These are phyloP conservation scores for Drosophila varians DNA, from an alignment of 1,140 invertebrate species.

Conservation along the genomic window DNA sequence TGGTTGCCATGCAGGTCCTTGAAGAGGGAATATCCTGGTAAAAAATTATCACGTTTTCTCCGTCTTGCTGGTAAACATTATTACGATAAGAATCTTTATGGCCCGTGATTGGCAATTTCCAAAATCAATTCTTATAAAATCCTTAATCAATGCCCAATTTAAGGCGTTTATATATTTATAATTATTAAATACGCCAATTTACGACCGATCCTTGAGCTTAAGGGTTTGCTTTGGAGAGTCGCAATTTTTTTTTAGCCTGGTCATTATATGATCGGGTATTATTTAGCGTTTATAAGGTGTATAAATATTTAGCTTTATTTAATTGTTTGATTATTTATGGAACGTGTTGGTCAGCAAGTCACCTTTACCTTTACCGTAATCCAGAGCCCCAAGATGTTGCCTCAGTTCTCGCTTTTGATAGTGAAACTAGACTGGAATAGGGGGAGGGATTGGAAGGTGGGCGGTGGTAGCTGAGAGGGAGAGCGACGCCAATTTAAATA, in stretches of 20 bases:
- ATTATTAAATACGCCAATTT: slow-evolving; percentile 50
- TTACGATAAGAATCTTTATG: slow-evolving; percentile 20
- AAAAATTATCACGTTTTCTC: slow-evolving; percentile 13
- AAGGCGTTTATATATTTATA: slow-evolving; percentile 51
- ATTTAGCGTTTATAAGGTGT: slow-evolving; percentile 47
- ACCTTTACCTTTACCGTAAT: slow-evolving; percentile 35
- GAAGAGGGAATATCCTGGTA: slow-evolving; percentile 5
- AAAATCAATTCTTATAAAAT: slow-evolving; percentile 46
- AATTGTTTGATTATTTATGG: slow-evolving; percentile 50
- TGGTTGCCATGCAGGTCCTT: slow-evolving; percentile 16
- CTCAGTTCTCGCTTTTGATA: slow-evolving; percentile 49
- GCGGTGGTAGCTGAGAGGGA: slow-evolving; percentile 3
- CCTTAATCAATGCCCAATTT: slow-evolving; percentile 55
- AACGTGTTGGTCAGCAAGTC: slow-evolving; percentile 47
- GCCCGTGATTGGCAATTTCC: slow-evolving; percentile 35
- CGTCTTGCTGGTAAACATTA: slow-evolving; percentile 20
- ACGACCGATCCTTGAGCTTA: slow-evolving; percentile 20
- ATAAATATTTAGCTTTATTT: slow-evolving; percentile 48
- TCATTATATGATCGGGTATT: slow-evolving; percentile 52
- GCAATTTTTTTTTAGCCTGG: slow-evolving; percentile 23
- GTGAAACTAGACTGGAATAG: slow-evolving; percentile 29
- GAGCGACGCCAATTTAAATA: slow-evolving; percentile 54
- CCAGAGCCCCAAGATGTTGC: slow-evolving; percentile 40
- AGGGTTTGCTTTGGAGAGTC: slow-evolving; percentile 21
- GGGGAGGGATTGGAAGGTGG: neutral